phyloP scores from a whole-genome alignment of 2,797 vertebrate species.

The Schizopygopsis malacanthus region DNA sequence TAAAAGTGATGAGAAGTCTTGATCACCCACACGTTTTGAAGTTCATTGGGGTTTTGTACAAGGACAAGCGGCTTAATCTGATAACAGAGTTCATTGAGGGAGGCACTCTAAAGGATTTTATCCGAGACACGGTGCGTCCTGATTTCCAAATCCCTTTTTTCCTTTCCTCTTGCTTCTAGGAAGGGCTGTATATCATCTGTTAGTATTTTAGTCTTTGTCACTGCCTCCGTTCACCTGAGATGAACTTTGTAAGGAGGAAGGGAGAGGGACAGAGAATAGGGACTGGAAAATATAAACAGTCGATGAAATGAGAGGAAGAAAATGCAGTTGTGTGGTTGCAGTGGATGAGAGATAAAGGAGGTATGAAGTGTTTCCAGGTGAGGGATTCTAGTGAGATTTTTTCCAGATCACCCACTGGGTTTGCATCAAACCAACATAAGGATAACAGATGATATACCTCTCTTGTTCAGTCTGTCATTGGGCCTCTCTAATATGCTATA shows the following conservation, averaged over 20 bases:
- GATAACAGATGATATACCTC: constrained; percentile 49
- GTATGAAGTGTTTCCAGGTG: constrained; percentile 73
- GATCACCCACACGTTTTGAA: constrained; percentile 95
- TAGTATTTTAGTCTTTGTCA: constrained; percentile 36
- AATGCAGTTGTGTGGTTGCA: constrained; percentile 42
- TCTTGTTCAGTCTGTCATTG: constrained; percentile 27
- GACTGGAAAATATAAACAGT: constrained; percentile 15
- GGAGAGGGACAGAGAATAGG: constrained; percentile 5
- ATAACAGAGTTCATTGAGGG: constrained; percentile 97
- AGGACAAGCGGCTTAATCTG: constrained; percentile 95
- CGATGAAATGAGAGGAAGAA: background rate
- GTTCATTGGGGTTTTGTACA: constrained; percentile 97
- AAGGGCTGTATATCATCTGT: constrained; percentile 19
- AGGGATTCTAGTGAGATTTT: constrained; percentile 54
- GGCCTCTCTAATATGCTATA: constrained; percentile 21
- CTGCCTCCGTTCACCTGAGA: constrained; percentile 61
- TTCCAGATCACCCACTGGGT: constrained; percentile 52
- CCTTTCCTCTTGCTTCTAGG: constrained; percentile 6
- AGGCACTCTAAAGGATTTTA: constrained; percentile 89
- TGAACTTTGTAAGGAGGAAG: constrained; percentile 61
- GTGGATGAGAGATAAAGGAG: constrained; percentile 57
- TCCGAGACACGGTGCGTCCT: constrained; percentile 86
- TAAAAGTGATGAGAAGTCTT: constrained; percentile 97
- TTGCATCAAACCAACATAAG: constrained; percentile 44
- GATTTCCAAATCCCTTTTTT: constrained; percentile 30